Conservation (phyloP, 1,140 invertebrate species). For the Chironomus tepperi region DNA sequence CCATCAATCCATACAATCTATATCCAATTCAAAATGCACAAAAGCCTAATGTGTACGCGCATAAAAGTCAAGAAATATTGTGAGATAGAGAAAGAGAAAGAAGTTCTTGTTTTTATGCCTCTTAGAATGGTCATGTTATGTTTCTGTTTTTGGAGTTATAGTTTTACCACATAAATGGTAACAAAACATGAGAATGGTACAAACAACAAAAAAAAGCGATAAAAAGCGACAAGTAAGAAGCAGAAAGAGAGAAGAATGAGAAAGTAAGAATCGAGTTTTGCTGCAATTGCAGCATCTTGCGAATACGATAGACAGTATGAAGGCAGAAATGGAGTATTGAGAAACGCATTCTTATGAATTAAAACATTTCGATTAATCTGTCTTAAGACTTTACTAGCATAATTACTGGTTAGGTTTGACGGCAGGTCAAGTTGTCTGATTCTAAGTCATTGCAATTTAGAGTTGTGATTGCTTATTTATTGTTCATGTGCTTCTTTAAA, state of each 20-base stretch:
- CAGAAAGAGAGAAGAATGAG: background rate
- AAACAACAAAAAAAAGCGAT: background rate
- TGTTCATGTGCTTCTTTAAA: too few relatives aligned
- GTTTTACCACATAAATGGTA: constrained; percentile 6
- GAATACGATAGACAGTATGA: background rate
- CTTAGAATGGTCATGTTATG: constrained; percentile 12
- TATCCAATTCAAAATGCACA: background rate
- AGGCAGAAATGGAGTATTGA: background rate
- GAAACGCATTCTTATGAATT: background rate
- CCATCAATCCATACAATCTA: background rate
- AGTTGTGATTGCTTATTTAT: too few relatives aligned
- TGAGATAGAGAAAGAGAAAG: background rate
- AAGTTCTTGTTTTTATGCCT: background rate
- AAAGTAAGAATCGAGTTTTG: constrained; percentile 1
- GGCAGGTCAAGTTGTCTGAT: too few relatives aligned
- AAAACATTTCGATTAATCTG: background rate
- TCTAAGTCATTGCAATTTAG: too few relatives aligned
- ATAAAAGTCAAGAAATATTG: too few relatives aligned
- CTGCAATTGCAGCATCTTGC: background rate
- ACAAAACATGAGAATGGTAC: background rate
- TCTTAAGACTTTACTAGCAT: background rate
- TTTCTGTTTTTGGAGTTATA: background rate
- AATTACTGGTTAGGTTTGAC: too few relatives aligned
- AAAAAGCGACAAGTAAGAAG: background rate
- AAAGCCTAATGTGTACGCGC: too few relatives aligned